Conservation (phyloP, 2,113 vertebrate species). For the Hippocampus guttulatus region DNA sequence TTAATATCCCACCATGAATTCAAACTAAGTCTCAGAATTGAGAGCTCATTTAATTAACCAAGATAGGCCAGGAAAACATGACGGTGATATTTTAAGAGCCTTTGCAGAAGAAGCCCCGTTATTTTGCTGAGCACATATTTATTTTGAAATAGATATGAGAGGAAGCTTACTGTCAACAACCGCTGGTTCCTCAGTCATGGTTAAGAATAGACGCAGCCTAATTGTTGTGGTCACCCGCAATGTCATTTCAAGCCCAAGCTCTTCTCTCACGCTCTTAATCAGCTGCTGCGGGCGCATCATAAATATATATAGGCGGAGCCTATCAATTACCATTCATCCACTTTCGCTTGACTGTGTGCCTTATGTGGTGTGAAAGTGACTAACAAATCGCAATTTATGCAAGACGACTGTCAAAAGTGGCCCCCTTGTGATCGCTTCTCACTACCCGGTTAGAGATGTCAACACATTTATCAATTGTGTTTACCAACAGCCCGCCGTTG, state of each 20-base stretch:
- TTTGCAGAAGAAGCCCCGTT: too few relatives aligned
- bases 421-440: not conserved
- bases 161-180: too few relatives aligned
- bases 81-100: too few relatives aligned
- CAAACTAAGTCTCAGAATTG: too few relatives aligned
- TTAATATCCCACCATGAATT: too few relatives aligned
- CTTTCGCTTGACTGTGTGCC: slow-evolving; percentile 45
- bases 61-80: too few relatives aligned
- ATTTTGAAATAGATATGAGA: too few relatives aligned
- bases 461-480: not conserved
- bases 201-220: not conserved
- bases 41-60: too few relatives aligned
- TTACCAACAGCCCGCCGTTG: not conserved
- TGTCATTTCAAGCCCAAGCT: slow-evolving; percentile 31
- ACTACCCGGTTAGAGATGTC: not conserved
- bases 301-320: slow-evolving; percentile 25
- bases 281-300: slow-evolving; percentile 42
- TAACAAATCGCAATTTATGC: not conserved
- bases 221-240: slow-evolving; percentile 40
- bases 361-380: not conserved
- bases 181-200: too few relatives aligned
- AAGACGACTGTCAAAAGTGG: not conserved
- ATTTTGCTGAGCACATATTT: too few relatives aligned
- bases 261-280: slow-evolving; percentile 16
- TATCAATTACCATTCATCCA: slow-evolving; percentile 53